phyloP scores from a whole-genome alignment of 2,888 invertebrate genomes.

The Druceiella hillmani region DNA sequence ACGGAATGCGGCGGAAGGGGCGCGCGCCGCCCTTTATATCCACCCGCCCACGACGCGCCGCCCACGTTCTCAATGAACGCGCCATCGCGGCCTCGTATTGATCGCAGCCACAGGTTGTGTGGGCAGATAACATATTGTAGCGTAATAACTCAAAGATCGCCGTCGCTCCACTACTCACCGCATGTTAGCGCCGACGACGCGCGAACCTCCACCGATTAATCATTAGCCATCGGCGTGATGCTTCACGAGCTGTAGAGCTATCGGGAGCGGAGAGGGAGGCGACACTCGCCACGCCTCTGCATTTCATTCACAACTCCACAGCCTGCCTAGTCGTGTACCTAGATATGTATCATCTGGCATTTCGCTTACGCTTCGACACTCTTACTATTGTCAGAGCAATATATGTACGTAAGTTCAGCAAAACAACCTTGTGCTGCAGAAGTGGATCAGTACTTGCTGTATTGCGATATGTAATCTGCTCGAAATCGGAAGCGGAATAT shows the following conservation, averaged over 20 bases:
- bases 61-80: conserved; percentile 66
- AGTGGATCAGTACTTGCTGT: no score
- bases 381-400: no score
- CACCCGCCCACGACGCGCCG: conserved; percentile 53
- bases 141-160: not conserved
- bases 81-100: conserved; percentile 31
- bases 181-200: not conserved
- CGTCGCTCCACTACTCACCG: not conserved
- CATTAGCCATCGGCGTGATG: not conserved
- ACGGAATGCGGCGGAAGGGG: conserved; percentile 27
- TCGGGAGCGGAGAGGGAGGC: not conserved
- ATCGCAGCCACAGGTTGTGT: conserved; percentile 28
- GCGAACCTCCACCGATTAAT: no score
- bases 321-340: no score
- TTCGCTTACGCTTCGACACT: no score
- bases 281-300: not conserved
- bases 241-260: not conserved
- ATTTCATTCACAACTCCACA: conserved; percentile 1
- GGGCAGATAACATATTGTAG: conserved; percentile 18
- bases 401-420: no score
- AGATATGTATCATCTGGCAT: no score
- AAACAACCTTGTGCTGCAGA: no score
- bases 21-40: conserved; percentile 39
- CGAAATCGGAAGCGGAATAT: no score
- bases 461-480: no score